A percentile compares a stretch with the other conserved stretches of the same genome.
Evolutionary conservation across 1,140 invertebrate species (phyloP).

Genomic region (Acromyrmex heyeri): DNA sequence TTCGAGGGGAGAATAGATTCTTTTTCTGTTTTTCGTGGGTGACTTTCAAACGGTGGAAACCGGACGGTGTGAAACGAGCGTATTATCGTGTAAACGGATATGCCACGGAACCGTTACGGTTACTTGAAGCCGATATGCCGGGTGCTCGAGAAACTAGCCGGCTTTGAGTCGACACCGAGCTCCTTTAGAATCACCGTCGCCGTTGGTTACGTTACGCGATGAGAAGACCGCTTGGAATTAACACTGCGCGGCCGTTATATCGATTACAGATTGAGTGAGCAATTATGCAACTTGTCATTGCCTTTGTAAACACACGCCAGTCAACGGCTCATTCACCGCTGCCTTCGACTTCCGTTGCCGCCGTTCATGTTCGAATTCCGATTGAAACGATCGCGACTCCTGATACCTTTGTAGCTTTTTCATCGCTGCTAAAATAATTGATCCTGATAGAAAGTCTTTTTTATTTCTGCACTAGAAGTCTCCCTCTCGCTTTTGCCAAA

Average conservation of each 20-base stretch:
- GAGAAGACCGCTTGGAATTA: slow-evolving; percentile 34
- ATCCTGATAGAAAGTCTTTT: too few species aligned
- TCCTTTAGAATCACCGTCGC: background rate
- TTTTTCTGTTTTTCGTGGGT: background rate
- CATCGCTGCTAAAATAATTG: background rate
- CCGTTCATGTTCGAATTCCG: background rate
- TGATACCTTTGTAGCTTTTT: background rate
- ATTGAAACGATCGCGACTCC: background rate
- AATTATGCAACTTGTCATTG: slow-evolving; percentile 33
- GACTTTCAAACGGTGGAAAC: background rate
- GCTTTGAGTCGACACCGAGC: background rate
- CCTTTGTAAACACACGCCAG: background rate
- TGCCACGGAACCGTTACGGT: slow-evolving; percentile 73
- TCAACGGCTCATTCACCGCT: slow-evolving; percentile 18
- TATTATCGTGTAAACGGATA: slow-evolving; percentile 78
- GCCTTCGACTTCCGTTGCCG: background rate
- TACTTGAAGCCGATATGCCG: slow-evolving; percentile 63
- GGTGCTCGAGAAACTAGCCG: slow-evolving; percentile 22
- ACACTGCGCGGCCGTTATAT: slow-evolving; percentile 10
- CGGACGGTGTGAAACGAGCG: slow-evolving; percentile 63
- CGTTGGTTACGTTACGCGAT: background rate
- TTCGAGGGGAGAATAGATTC: background rate
- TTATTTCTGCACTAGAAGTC: too few species aligned
- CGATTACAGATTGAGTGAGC: slow-evolving; percentile 13
- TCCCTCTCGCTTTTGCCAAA: background rate